Evolutionary conservation across 2,113 vertebrate species (phyloP).

Genomic region (Corythaixoides concolor): DNA sequence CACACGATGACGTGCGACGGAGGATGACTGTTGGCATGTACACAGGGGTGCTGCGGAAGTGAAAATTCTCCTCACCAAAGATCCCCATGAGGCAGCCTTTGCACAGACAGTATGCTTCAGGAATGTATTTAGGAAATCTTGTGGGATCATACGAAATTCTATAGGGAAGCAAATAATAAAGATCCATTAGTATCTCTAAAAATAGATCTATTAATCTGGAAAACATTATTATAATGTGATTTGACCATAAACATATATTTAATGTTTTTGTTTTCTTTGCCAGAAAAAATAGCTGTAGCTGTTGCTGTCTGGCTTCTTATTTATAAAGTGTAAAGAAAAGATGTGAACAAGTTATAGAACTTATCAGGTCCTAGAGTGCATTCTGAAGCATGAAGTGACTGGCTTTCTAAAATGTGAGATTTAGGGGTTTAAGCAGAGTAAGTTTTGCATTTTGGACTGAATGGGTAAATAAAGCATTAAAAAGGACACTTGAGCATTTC

Average conservation of each 20-base stretch:
- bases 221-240: neutral
- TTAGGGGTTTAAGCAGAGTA: neutral
- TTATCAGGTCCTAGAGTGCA: neutral
- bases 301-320: neutral
- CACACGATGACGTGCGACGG: conserved; percentile 79
- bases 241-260: neutral
- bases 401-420: neutral
- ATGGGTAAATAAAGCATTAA: neutral
- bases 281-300: neutral
- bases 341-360: neutral
- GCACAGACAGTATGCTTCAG: conserved; percentile 94
- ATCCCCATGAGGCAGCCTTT: conserved; percentile 86
- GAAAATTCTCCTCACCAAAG: conserved; percentile 78
- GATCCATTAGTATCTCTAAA: neutral
- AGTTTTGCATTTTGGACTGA: neutral
- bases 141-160: conserved; percentile 87
- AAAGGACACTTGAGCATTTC: neutral
- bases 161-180: neutral
- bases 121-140: conserved; percentile 88
- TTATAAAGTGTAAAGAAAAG: neutral
- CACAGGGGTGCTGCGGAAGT: conserved; percentile 85
- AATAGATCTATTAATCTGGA: neutral
- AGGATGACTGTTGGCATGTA: conserved; percentile 87
- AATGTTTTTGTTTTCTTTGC: neutral
- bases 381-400: neutral